phyloP scores from a whole-genome alignment of 1,140 invertebrate genomes.

The Notospermus geniculatus region DNA sequence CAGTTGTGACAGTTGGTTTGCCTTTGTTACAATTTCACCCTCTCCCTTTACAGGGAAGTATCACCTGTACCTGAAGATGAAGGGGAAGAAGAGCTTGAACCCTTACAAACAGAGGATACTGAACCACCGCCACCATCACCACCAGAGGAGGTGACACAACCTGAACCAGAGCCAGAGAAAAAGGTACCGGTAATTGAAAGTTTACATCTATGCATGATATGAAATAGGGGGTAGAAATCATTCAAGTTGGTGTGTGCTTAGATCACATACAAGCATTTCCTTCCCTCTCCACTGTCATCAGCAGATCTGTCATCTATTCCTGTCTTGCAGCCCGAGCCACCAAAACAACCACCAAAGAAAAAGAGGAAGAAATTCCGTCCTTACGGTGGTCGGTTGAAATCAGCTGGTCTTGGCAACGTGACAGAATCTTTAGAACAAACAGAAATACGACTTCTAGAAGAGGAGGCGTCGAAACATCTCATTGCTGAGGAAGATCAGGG shows the following conservation, averaged over 20 bases:
- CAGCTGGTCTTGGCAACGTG: slow-evolving; percentile 35
- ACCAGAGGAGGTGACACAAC: slow-evolving; percentile 29
- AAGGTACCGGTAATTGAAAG: slow-evolving; percentile 9
- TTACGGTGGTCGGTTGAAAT: slow-evolving; percentile 39
- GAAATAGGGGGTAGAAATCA: too few species aligned
- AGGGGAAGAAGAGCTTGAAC: slow-evolving; percentile 16
- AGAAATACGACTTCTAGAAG: slow-evolving; percentile 39
- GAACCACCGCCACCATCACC: slow-evolving; percentile 24
- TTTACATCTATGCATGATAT: too few species aligned
- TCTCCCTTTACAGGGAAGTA: too few species aligned
- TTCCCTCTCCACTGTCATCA: too few species aligned
- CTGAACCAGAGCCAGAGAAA: slow-evolving; percentile 19
- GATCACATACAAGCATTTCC: too few species aligned
- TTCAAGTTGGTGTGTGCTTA: too few species aligned
- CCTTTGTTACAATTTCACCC: not conserved
- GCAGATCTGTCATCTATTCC: too few species aligned
- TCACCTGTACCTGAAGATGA: slow-evolving; percentile 21
- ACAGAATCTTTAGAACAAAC: slow-evolving; percentile 47
- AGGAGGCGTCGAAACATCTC: slow-evolving; percentile 26
- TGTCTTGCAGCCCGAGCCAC: slow-evolving; percentile 4
- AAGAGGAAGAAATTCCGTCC: slow-evolving; percentile 42
- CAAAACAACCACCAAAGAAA: slow-evolving; percentile 16
- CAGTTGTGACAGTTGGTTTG: slow-evolving; percentile 2
- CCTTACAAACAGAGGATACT: too few species aligned
- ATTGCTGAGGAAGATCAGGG: slow-evolving; percentile 23